Base-by-base conservation (phyloP, 2,113 vertebrate genomes). In the Leptodactylus fuscus region DNA sequence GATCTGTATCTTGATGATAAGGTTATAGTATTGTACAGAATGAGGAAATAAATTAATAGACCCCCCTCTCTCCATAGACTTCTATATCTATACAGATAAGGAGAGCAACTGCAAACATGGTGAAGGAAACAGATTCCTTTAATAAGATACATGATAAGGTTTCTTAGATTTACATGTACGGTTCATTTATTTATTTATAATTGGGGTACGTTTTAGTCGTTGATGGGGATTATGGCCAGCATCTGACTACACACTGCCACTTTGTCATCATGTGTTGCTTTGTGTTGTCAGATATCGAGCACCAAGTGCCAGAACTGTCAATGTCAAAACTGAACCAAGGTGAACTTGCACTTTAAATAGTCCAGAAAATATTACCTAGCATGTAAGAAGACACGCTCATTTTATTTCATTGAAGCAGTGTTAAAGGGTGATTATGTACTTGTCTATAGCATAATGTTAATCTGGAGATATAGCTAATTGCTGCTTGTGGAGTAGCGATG, bases 361-460 rank as follows among this genome's bases (percentile, higher is more conserved):
- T 69, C 34, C 18, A 69, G 32, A 38, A 20, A 12, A 20, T 22
- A 9, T 2, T 8, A 34, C 62, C 11, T 32, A 18, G 5, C 15
- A 3, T 0, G 18, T 4, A 38, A 9, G 16, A 36, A 67, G 62
- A 8, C 32, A 22, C 0, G 32, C 65, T 69, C 65, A 69, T 69
- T 69, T 34, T 16, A 36, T 69, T 38, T 8, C 32, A 69, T 69
- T 69, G 65, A 22, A 38, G 65, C 32, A 38, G 34, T 69, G 34
- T 20, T 69, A 22, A 38, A 36, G 16, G 65, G 65, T 69, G 32
- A 69, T 69, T 69, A 69, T 22, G 32, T 18, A 36, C 65, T 69
- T 38, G 65, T 69, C 65, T 69, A 69, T 9, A 69, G 15, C 16
- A 69, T 69, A 69, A 38, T 38, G 34, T 38, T 69, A 69, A 38